Conservation (phyloP, 2,888 invertebrate species). For the Eupithecia subumbrata region DNA sequence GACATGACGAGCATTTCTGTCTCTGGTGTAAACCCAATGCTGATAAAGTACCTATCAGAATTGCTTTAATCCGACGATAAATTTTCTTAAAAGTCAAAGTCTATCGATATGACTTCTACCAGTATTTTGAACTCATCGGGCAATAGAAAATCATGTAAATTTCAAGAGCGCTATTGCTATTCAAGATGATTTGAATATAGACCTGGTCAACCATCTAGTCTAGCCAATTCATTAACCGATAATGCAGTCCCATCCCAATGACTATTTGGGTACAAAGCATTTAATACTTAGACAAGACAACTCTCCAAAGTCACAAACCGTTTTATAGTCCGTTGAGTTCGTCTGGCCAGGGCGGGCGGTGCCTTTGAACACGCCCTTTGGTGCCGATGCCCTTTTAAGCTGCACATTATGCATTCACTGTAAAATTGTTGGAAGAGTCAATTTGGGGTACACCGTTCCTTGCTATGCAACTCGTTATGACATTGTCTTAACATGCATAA, state of each 20-base stretch:
- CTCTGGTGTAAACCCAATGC: slow-evolving; percentile 24
- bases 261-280: not conserved
- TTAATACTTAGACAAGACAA: not conserved
- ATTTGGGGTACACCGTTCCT: slow-evolving; percentile 8
- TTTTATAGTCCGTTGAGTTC: slow-evolving; percentile 32
- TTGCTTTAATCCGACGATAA: slow-evolving; percentile 32
- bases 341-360: slow-evolving; percentile 55
- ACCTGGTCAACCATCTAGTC: not conserved
- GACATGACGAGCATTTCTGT: slow-evolving; percentile 40
- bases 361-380: slow-evolving; percentile 54
- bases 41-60: slow-evolving; percentile 31
- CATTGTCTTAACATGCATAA: slow-evolving; percentile 17
- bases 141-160: slow-evolving; percentile 16
- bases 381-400: slow-evolving; percentile 53
- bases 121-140: not conserved
- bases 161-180: not conserved
- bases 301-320: not conserved
- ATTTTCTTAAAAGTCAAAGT: slow-evolving; percentile 28
- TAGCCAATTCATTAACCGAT: not conserved
- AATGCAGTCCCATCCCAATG: not conserved
- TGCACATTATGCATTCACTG: slow-evolving; percentile 39
- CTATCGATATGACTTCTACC: slow-evolving; percentile 22
- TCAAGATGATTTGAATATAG: not conserved
- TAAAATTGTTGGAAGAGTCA: slow-evolving; percentile 40
- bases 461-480: not conserved